Percentiles rank a stretch among this genome's conserved stretches.
Conservation (phyloP, 2,113 vertebrate genomes). For the Cettia cetti region DNA sequence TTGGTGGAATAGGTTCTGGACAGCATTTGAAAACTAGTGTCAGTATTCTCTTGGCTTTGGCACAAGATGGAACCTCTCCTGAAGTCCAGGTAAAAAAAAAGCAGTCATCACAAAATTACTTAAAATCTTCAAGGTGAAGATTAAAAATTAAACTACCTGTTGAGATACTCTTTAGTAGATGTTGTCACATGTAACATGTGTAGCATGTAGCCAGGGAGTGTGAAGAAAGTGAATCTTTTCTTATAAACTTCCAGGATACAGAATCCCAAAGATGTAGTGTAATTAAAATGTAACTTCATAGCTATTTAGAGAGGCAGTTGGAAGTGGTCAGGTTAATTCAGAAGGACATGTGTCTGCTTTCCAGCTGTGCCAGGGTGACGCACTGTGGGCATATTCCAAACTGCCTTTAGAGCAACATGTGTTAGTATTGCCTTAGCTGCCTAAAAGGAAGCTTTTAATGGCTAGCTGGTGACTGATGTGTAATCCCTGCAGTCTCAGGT, state of each 20-base stretch:
- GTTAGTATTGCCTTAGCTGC: not conserved
- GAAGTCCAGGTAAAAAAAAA: slow-evolving; percentile 90
- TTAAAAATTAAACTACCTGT: not conserved
- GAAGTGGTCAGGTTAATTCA: not conserved
- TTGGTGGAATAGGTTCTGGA: slow-evolving; percentile 97
- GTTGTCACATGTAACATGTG: not conserved
- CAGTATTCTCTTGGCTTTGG: slow-evolving; percentile 95
- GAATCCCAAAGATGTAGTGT: not conserved
- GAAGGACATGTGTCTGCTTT: not conserved
- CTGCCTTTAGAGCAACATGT: not conserved
- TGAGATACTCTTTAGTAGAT: not conserved
- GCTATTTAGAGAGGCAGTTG: not conserved
- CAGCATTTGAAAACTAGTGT: slow-evolving; percentile 98
- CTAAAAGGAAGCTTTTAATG: not conserved
- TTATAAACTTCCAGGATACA: not conserved
- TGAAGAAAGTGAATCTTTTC: not conserved
- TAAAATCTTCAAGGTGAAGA: not conserved
- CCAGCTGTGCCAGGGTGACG: not conserved
- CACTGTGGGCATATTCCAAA: not conserved
- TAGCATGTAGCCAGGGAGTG: rapidly evolving
- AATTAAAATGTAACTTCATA: not conserved
- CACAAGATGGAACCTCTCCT: slow-evolving; percentile 94
- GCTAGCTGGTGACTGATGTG: not conserved
- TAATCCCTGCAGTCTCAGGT: not conserved
- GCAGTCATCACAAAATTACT: not conserved